These are phyloP conservation scores for Agapostemon virescens DNA, from an alignment of 2,888 invertebrate species.

Conservation along the genomic window DNA sequence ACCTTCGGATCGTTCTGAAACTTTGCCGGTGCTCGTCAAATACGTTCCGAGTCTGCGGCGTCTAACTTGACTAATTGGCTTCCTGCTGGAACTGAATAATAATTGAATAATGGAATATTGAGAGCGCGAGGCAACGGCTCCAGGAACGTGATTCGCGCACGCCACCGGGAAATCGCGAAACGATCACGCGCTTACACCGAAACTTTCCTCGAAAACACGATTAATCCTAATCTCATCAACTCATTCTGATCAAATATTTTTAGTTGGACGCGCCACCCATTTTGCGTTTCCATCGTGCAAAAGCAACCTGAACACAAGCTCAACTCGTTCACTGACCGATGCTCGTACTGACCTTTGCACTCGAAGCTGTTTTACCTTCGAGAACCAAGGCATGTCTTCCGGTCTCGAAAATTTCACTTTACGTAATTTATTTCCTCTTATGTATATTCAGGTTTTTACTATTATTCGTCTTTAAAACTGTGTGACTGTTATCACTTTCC, in stretches of 20 bases:
- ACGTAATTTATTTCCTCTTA: no score
- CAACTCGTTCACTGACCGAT: no score
- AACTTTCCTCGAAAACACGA: background rate
- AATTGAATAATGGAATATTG: constrained; percentile 67
- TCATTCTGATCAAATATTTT: background rate
- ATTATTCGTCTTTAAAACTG: no score
- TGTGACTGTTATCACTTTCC: no score
- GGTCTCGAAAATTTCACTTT: no score
- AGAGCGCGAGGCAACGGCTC: constrained; percentile 32
- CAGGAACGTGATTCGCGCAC: constrained; percentile 45
- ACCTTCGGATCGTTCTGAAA: constrained; percentile 55
- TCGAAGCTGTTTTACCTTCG: no score
- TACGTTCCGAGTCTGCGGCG: constrained; percentile 55
- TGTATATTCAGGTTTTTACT: no score
- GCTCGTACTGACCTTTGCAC: no score
- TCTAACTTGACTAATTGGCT: constrained; percentile 67
- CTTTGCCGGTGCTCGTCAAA: constrained; percentile 54
- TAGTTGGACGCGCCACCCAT: background rate
- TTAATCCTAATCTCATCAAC: background rate
- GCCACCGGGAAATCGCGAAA: constrained; percentile 34
- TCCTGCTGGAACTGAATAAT: constrained; percentile 63
- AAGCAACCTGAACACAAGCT: background rate
- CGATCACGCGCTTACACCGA: constrained; percentile 13
- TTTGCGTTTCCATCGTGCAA: background rate
- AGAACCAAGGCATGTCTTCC: no score